Percentiles rank a stretch among this genome's conserved stretches.
Conservation (phyloP, 1,140 invertebrate genomes). For the Saxidomus purpurata region DNA sequence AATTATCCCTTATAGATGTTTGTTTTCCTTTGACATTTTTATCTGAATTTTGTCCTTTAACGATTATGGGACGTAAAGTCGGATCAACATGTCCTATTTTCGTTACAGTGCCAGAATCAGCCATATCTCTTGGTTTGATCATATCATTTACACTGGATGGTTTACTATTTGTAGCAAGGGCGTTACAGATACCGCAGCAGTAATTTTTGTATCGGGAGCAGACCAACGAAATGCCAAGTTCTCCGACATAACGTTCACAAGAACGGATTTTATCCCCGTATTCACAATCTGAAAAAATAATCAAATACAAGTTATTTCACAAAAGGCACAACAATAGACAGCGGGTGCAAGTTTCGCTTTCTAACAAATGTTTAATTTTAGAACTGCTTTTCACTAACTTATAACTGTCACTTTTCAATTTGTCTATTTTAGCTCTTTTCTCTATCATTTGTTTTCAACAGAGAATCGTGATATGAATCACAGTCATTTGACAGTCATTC, state of each 20-base stretch:
- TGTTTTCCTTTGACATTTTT: background rate
- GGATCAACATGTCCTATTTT: background rate
- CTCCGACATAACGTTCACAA: conserved; percentile 23
- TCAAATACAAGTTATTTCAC: too few relatives aligned
- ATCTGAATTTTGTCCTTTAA: background rate
- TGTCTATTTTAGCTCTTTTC: too few relatives aligned
- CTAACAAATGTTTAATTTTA: too few relatives aligned
- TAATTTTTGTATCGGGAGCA: conserved; percentile 42
- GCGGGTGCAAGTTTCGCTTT: too few relatives aligned
- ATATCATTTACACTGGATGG: background rate
- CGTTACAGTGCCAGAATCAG: background rate
- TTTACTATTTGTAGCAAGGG: background rate
- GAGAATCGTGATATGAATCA: too few relatives aligned
- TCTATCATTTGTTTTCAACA: too few relatives aligned
- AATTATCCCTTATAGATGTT: background rate
- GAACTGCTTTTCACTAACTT: too few relatives aligned
- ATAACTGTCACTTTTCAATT: too few relatives aligned
- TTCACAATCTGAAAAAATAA: conserved; percentile 58
- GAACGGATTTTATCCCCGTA: conserved; percentile 52
- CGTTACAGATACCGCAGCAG: conserved; percentile 47
- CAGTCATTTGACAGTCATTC: too few relatives aligned
- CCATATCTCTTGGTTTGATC: background rate
- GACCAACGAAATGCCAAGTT: conserved; percentile 19
- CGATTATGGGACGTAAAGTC: background rate
- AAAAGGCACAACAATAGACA: too few relatives aligned